Evolutionary conservation across 2,888 invertebrate genomes (phyloP).

Genomic region (Melanotus villosus): DNA sequence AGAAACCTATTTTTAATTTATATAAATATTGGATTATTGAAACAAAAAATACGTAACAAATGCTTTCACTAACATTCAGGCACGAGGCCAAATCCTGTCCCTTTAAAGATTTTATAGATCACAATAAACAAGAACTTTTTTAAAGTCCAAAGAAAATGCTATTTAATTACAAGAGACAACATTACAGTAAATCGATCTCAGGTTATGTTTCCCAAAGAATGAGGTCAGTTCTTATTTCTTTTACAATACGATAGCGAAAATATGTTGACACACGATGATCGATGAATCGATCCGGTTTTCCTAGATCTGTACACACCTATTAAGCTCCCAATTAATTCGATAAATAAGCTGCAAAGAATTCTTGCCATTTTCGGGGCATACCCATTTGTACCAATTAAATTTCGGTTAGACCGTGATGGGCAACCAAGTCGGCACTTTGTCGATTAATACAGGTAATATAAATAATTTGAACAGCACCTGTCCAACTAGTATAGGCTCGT

Average conservation of each 20-base stretch:
- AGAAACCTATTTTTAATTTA: too few species aligned
- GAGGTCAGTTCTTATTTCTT: background rate
- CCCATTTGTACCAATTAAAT: conserved; percentile 11
- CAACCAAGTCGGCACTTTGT: conserved; percentile 1
- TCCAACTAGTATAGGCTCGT: conserved; percentile 4
- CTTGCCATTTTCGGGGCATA: conserved; percentile 18
- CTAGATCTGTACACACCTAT: conserved; percentile 10
- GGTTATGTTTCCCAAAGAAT: too few species aligned
- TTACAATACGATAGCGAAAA: background rate
- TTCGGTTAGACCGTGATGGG: background rate
- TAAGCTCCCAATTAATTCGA: conserved; percentile 15
- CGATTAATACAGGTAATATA: background rate
- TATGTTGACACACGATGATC: conserved; percentile 9
- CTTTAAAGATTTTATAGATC: too few species aligned
- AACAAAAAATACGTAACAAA: too few species aligned
- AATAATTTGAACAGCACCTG: conserved; percentile 11
- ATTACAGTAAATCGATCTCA: too few species aligned
- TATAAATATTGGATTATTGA: too few species aligned
- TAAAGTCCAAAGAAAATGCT: too few species aligned
- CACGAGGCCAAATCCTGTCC: too few species aligned
- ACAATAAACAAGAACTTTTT: too few species aligned
- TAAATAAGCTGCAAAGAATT: conserved; percentile 12
- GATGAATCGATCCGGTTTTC: conserved; percentile 21
- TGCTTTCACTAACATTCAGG: too few species aligned
- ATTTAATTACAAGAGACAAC: too few species aligned